phyloP scores from a whole-genome alignment of 2,888 invertebrate species.

The Limnephilus marmoratus region DNA sequence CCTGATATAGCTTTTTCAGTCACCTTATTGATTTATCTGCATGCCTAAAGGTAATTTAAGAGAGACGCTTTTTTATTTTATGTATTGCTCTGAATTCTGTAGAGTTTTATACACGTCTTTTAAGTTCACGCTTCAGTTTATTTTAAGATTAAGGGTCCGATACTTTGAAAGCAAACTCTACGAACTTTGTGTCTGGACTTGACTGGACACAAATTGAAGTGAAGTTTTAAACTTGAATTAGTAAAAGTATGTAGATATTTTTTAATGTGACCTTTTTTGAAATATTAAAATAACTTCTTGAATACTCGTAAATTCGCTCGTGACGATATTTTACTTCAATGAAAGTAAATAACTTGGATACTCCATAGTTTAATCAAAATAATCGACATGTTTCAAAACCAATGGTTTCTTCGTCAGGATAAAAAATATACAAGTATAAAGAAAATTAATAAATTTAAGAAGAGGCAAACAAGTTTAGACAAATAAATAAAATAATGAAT shows the following conservation, averaged over 20 bases:
- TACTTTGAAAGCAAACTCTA: neutral
- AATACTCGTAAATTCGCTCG: no score
- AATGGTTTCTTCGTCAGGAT: no score
- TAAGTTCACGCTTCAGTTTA: neutral
- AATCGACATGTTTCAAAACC: no score
- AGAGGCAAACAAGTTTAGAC: no score
- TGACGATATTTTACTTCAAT: no score
- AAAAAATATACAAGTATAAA: no score
- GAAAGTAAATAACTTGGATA: no score
- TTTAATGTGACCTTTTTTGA: neutral
- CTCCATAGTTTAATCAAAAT: no score
- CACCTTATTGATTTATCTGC: neutral
- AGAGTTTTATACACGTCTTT: neutral
- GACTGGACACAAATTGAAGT: neutral
- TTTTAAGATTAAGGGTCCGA: neutral
- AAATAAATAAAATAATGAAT: no score
- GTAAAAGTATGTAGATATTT: neutral
- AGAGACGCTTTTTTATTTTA: neutral
- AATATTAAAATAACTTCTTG: neutral
- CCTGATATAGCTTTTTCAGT: neutral
- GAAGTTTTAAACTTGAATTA: neutral
- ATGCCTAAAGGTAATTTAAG: neutral
- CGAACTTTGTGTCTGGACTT: neutral
- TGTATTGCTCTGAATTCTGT: neutral
- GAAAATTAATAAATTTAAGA: no score